Evolutionary conservation across 2,888 invertebrate species (phyloP).

Genomic region (Eubasilissa splendida): DNA sequence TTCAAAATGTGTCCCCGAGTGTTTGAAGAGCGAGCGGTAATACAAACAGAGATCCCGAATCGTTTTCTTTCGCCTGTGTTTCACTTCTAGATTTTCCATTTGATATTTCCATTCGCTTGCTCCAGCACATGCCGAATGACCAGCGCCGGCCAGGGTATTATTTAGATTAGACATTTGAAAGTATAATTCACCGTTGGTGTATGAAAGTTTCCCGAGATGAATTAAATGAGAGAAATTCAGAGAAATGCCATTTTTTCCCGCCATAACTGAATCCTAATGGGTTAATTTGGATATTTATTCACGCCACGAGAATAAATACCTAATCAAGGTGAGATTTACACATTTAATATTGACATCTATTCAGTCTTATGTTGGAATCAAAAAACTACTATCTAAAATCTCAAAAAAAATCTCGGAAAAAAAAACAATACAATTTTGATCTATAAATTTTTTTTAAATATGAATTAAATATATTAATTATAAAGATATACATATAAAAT

Average conservation of each 20-base stretch:
- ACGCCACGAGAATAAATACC: no score
- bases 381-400: no score
- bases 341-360: not conserved
- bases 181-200: conserved; percentile 48
- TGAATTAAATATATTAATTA: no score
- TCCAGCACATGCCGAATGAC: conserved; percentile 38
- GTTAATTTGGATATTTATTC: not conserved
- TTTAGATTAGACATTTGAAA: conserved; percentile 55
- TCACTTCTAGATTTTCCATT: not conserved
- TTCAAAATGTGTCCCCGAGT: no score
- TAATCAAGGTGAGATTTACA: not conserved
- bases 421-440: no score
- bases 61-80: not conserved
- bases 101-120: not conserved
- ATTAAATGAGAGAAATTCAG: conserved; percentile 19
- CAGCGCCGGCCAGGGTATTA: conserved; percentile 49
- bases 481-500: no score
- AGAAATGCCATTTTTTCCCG: conserved; percentile 18
- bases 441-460: no score
- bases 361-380: no score
- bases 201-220: conserved; percentile 37
- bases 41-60: not conserved
- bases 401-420: no score
- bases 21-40: no score
- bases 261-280: conserved; percentile 25